Conservation (phyloP, 2,797 vertebrate genomes). For the Coilia nasus region DNA sequence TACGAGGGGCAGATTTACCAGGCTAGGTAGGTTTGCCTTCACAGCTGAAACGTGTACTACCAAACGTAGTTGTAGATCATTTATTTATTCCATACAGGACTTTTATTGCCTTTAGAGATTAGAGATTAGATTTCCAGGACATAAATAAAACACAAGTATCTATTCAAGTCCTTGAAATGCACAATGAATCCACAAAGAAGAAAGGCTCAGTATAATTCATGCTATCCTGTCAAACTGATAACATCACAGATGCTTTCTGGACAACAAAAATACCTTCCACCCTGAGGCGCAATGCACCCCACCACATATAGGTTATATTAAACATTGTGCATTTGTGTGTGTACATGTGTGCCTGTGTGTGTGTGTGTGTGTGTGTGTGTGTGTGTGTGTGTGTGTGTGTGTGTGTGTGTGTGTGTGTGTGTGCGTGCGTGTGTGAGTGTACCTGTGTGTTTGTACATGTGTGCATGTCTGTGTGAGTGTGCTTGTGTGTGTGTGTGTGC, state of each 20-base stretch:
- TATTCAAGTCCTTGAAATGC: not conserved
- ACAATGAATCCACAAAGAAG: not conserved
- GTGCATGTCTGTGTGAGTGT: too few species aligned
- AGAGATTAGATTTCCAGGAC: not conserved
- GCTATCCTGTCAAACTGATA: not conserved
- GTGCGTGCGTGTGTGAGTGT: not conserved
- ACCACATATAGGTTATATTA: not conserved
- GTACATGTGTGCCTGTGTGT: not conserved
- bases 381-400: not conserved
- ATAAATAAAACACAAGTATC: not conserved
- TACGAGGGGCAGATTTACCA: too few species aligned
- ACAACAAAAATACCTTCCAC: not conserved
- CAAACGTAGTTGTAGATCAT: not conserved
- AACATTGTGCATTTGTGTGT: not conserved
- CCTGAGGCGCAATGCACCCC: not conserved
- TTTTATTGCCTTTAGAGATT: not conserved
- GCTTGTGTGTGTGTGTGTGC: too few species aligned
- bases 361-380: conserved; percentile 9
- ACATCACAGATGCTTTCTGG: not conserved
- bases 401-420: conserved; percentile 20
- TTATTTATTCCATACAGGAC: not conserved
- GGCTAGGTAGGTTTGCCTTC: not conserved
- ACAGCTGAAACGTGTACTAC: not conserved
- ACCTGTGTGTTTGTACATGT: too few species aligned
- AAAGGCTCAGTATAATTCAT: not conserved